Conservation (phyloP, 2,797 vertebrate genomes). For the Rhynchonycteris naso region DNA sequence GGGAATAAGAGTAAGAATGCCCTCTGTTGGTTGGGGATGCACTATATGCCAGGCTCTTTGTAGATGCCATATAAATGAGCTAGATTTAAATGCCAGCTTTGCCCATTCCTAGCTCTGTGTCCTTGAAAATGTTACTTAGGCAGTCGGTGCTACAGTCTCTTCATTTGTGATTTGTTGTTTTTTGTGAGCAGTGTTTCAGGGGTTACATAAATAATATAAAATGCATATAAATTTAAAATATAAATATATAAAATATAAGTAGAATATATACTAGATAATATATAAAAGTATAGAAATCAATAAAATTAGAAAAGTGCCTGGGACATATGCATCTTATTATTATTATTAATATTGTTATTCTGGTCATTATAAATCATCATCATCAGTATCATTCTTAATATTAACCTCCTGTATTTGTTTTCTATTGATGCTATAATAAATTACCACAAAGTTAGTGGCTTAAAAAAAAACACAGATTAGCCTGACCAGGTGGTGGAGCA, state of each 20-base stretch:
- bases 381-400: not conserved
- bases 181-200: not conserved
- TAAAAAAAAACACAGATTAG: not conserved
- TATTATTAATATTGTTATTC: not conserved
- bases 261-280: not conserved
- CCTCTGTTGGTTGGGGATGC: not conserved
- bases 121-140: not conserved
- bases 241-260: not conserved
- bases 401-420: not conserved
- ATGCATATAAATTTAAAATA: not conserved
- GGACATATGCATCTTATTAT: not conserved
- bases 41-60: not conserved
- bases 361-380: not conserved
- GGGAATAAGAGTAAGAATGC: not conserved
- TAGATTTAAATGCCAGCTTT: not conserved
- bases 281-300: not conserved
- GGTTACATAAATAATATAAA: not conserved
- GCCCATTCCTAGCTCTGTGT: not conserved
- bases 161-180: conserved; percentile 5
- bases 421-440: not conserved
- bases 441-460: not conserved
- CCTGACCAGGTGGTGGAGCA: too few species aligned
- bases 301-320: not conserved
- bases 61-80: not conserved
- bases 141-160: not conserved